Base-by-base conservation (phyloP, 2,113 vertebrate species). In the Pedionomus torquatus region DNA sequence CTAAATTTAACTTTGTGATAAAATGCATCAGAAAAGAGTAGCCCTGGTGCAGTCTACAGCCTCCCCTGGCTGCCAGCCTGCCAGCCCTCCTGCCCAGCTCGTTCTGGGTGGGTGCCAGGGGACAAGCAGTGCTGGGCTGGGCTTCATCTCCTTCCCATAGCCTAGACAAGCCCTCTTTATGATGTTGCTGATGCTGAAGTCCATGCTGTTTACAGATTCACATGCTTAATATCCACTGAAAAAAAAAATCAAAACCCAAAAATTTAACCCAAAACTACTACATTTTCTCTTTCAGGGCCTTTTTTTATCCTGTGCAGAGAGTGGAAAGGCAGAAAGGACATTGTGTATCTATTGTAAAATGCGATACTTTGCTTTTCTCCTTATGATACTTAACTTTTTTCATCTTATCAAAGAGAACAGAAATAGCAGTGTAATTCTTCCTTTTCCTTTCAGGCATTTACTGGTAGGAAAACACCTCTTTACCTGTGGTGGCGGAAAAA, bases 11-110 rank as follows among this genome's bases (percentile, higher is more conserved):
- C 54, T 23, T 74, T n/a, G 7, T 15, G 31, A 20, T 28, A 46
- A 58, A 66, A 54, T 26, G 35, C 20, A 24, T 14, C 39, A 61
- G 85, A 14, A 58, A 37, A 37, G 39, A 41, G 39, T 6, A 10
- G 20, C 16, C 54, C 5, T 0, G 2, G 2, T 7, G 30, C 11
- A 17, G 51, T 0, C 7, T 46, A 33, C 71, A 35, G 55, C n/a
- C 28, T 61, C 8, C 30, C 37, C 14, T 17, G 3, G 4, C 21
- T 8, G 35, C 20, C 49, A 16, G 58, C 25, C 14, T 12, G 49
- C 49, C 23, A 5, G 28, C 33, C 20, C 7, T n/a, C 24, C 11
- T 6, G 25, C 57, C 33, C 58, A n/a, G 28, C 52, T 14, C 52
- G 44, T 46, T 51, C 43, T 30, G 17, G 20, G 3, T 4, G 1